Percentiles rank a stretch among this genome's conserved stretches.
phyloP scores from a whole-genome alignment of 2,797 vertebrate species.

The Sebastes vulpes region DNA sequence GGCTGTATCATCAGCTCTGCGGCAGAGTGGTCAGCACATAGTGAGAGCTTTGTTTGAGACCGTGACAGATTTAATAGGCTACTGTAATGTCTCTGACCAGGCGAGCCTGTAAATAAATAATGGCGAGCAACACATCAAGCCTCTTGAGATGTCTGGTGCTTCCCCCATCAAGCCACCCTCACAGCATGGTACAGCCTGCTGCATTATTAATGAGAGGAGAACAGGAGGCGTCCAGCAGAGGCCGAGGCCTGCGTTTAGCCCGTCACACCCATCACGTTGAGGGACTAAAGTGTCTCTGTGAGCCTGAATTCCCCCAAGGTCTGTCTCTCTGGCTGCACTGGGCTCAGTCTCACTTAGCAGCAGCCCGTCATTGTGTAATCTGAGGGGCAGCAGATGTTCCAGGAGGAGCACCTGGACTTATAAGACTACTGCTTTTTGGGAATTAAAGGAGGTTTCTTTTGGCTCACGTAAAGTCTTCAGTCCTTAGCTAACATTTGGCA shows the following conservation, averaged over 20 bases:
- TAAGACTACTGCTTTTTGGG: not conserved
- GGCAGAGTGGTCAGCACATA: not conserved
- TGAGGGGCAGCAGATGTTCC: constrained; percentile 45
- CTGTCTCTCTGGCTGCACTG: constrained; percentile 5
- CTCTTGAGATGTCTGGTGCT: constrained; percentile 47
- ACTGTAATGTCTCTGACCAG: constrained; percentile 31
- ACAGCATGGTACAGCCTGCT: constrained; percentile 37
- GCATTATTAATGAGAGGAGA: constrained; percentile 49
- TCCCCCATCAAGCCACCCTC: constrained; percentile 31
- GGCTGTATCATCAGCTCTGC: not conserved
- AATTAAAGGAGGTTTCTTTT: constrained; percentile 9
- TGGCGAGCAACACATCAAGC: constrained; percentile 13
- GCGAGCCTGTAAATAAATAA: constrained; percentile 56
- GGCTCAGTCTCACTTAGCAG: constrained; percentile 16
- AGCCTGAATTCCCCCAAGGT: constrained; percentile 33
- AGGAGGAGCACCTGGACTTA: constrained; percentile 36
- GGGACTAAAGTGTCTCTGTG: constrained; percentile 27
- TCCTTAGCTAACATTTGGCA: not conserved
- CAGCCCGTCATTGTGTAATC: constrained; percentile 42
- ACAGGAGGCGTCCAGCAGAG: constrained; percentile 42
- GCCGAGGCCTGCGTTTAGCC: constrained; percentile 20
- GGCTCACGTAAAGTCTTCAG: not conserved
- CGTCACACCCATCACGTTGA: constrained; percentile 11
- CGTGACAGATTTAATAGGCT: constrained; percentile 26
- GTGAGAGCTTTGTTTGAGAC: constrained; percentile 6